phyloP scores from a whole-genome alignment of 2,888 invertebrate species.

The Eristalinus sepulchralis region DNA sequence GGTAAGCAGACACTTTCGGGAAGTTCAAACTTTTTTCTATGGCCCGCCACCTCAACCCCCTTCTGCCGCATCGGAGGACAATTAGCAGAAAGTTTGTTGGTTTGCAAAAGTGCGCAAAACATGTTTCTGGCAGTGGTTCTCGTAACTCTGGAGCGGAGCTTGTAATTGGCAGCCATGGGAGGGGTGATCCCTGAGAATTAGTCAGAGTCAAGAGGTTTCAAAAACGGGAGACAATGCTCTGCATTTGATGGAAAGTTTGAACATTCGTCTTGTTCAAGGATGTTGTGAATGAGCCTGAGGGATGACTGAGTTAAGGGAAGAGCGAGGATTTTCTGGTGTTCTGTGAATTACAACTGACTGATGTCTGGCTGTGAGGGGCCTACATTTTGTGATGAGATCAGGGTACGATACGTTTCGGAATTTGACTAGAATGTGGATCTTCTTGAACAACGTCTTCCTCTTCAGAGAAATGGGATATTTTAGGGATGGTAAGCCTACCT shows the following conservation, averaged over 20 bases:
- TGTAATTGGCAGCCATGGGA: too few relatives aligned
- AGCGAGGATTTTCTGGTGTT: neutral
- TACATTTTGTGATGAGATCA: too few relatives aligned
- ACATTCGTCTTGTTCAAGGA: neutral
- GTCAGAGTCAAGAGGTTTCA: neutral
- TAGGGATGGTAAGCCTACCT: too few relatives aligned
- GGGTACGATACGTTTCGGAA: too few relatives aligned
- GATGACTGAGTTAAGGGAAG: neutral
- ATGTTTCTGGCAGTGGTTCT: conserved; percentile 19
- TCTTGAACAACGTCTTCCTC: too few relatives aligned
- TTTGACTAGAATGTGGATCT: too few relatives aligned
- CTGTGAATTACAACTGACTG: neutral
- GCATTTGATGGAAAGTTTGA: neutral
- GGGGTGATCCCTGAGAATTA: neutral
- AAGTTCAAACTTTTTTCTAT: neutral
- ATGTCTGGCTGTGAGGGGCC: neutral
- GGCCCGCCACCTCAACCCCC: too few relatives aligned
- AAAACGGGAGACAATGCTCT: neutral
- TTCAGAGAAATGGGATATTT: too few relatives aligned
- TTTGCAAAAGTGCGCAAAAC: conserved; percentile 14
- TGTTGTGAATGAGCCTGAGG: neutral
- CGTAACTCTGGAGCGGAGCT: neutral
- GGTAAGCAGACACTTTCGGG: conserved; percentile 29
- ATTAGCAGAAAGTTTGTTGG: conserved; percentile 33
- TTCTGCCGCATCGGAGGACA: conserved; percentile 2